Evolutionary conservation across 2,888 invertebrate species (phyloP).

Genomic region (Caenorhabditis wallacei): DNA sequence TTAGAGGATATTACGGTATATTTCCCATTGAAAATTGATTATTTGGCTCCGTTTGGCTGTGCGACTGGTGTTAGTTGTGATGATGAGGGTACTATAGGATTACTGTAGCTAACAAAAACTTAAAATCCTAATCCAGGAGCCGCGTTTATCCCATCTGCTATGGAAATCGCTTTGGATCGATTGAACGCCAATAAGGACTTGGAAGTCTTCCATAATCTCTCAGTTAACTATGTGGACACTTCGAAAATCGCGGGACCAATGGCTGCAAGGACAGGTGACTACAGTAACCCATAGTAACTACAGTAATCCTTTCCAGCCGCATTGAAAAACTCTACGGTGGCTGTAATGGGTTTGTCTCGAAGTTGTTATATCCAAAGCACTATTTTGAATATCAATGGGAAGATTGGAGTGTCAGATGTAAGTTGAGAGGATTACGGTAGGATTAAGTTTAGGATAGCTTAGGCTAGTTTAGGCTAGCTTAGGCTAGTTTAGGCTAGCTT

Average conservation of each 20-base stretch:
- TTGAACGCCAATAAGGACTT: conserved; percentile 36
- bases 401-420: conserved; percentile 69
- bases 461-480: no score
- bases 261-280: conserved; percentile 22
- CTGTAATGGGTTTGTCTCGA: conserved; percentile 49
- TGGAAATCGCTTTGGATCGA: conserved; percentile 36
- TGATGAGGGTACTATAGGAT: conserved; percentile 56
- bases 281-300: not conserved
- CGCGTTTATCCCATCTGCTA: conserved; percentile 57
- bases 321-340: conserved; percentile 34
- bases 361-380: conserved; percentile 63
- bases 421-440: not conserved
- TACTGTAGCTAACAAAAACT: no score
- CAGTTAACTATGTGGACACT: conserved; percentile 57
- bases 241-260: conserved; percentile 26
- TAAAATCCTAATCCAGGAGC: no score
- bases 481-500: no score
- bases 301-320: conserved; percentile 18
- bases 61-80: conserved; percentile 48
- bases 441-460: no score
- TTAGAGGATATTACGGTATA: conserved; percentile 55
- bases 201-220: conserved; percentile 62
- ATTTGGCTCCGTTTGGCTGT: conserved; percentile 67
- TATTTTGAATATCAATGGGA: conserved; percentile 55
- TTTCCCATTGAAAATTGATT: conserved; percentile 65